A percentile compares a stretch with the other conserved stretches of the same genome.
Conservation (phyloP, 2,797 vertebrate genomes). For the Diglossa cyanea region DNA sequence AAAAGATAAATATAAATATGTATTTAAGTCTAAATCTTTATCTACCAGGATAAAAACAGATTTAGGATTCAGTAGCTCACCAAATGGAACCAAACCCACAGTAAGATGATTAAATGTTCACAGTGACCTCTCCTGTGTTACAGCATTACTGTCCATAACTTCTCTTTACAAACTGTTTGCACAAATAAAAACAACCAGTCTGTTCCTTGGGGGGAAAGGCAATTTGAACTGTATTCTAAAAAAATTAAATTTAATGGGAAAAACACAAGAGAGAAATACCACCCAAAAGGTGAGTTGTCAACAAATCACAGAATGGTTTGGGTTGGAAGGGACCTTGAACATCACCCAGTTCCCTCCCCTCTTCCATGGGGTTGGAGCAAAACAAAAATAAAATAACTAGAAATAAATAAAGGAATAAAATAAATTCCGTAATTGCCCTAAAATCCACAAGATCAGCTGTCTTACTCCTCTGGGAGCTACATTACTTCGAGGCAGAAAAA, state of each 20-base stretch:
- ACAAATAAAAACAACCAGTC: background rate
- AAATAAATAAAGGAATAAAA: background rate
- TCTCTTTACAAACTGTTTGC: background rate
- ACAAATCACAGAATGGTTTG: background rate
- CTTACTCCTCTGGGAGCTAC: background rate
- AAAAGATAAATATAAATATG: background rate
- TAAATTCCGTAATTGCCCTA: background rate
- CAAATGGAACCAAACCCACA: background rate
- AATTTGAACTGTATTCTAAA: background rate
- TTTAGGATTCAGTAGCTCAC: background rate
- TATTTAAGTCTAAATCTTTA: background rate
- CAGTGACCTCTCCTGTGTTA: background rate
- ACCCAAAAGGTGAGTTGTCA: background rate
- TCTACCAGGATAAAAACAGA: background rate
- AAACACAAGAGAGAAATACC: background rate
- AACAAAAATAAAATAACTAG: background rate
- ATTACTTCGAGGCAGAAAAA: background rate
- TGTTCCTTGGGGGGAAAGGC: background rate
- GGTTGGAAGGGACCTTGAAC: background rate
- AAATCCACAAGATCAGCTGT: background rate
- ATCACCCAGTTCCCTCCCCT: background rate
- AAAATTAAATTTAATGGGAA: background rate
- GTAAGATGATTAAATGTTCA: background rate
- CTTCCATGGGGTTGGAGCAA: background rate
- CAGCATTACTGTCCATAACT: background rate